These are phyloP conservation scores for Struthidea cinerea DNA, from an alignment of 2,113 vertebrate species.

Conservation along the genomic window DNA sequence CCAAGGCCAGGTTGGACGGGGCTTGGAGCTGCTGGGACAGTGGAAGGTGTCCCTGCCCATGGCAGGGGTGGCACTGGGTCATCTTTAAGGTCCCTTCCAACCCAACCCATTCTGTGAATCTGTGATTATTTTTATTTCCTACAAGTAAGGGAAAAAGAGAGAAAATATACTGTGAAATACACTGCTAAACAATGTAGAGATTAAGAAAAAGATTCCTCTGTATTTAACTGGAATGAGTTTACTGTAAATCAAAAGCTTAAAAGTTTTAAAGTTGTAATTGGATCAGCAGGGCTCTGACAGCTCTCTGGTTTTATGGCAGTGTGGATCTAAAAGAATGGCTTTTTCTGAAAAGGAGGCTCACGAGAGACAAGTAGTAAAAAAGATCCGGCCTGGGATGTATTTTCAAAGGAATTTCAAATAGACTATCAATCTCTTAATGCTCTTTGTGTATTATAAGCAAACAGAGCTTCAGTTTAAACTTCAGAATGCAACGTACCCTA, in stretches of 20 bases:
- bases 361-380: slow-evolving; percentile 22
- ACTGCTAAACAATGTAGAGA: neutral
- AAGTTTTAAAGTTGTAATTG: slow-evolving; percentile 54
- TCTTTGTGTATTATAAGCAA: slow-evolving; percentile 16
- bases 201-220: neutral
- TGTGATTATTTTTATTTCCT: neutral
- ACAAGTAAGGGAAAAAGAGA: neutral
- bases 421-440: slow-evolving; percentile 35
- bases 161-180: neutral
- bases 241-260: slow-evolving; percentile 53
- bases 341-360: neutral
- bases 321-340: slow-evolving; percentile 7
- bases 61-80: fast-evolving
- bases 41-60: fast-evolving
- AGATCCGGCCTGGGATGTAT: slow-evolving; percentile 7
- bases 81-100: neutral
- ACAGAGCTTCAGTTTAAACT: neutral
- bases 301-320: slow-evolving; percentile 20
- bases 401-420: slow-evolving; percentile 53
- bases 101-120: neutral
- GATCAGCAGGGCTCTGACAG: slow-evolving; percentile 44
- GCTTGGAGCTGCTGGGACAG: neutral
- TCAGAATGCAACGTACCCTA: neutral
- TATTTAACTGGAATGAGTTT: slow-evolving; percentile 24
- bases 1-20: fast-evolving